Conservation (phyloP, 2,113 vertebrate genomes). For the Oostethus manadensis region DNA sequence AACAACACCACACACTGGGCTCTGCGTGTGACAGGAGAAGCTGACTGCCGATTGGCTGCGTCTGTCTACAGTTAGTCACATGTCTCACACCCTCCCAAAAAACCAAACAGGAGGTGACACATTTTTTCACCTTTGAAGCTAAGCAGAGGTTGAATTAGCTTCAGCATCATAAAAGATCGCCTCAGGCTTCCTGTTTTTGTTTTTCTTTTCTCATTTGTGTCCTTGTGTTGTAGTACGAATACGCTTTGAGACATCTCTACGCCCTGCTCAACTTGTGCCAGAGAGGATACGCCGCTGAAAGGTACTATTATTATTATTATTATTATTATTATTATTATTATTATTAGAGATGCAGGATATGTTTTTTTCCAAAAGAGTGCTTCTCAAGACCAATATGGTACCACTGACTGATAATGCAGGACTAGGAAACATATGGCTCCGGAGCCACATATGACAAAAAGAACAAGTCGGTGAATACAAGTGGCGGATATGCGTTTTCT, state of each 20-base stretch:
- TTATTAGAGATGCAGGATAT: too few relatives aligned
- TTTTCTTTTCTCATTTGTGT: too few relatives aligned
- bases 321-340: background rate
- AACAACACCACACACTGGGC: background rate
- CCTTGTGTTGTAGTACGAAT: slow-evolving; percentile 82
- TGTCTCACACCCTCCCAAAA: background rate
- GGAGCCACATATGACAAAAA: too few relatives aligned
- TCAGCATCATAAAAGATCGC: background rate
- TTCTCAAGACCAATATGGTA: too few relatives aligned
- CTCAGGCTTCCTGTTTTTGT: background rate
- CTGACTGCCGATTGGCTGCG: too few relatives aligned
- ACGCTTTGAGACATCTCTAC: slow-evolving; percentile 85
- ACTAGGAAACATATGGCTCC: too few relatives aligned
- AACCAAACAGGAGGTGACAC: background rate
- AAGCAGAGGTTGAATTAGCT: background rate
- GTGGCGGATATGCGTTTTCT: too few relatives aligned
- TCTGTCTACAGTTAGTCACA: too few relatives aligned
- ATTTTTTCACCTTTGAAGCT: background rate
- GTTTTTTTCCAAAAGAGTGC: too few relatives aligned
- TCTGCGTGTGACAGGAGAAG: too few relatives aligned
- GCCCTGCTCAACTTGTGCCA: slow-evolving; percentile 90
- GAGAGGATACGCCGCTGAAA: slow-evolving; percentile 70
- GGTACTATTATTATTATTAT: slow-evolving; percentile 62
- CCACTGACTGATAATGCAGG: too few relatives aligned
- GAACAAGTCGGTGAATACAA: too few relatives aligned